Percentiles rank a stretch among this genome's conserved stretches.
phyloP scores from a whole-genome alignment of 2,113 vertebrate genomes.

The Hoplias malabaricus region DNA sequence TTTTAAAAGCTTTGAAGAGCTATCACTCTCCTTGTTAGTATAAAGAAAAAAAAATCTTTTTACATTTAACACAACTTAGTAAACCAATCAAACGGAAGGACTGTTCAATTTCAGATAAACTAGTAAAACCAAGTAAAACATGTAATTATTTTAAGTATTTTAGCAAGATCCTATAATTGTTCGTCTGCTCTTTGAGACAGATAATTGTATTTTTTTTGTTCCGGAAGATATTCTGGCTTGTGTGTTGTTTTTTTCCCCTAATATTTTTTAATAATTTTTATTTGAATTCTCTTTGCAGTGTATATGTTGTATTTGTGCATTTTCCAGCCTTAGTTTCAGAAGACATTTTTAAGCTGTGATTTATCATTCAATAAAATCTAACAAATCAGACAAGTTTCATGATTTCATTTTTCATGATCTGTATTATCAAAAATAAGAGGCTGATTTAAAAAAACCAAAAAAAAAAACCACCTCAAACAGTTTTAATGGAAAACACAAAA shows the following conservation, averaged over 20 bases:
- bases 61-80: neutral
- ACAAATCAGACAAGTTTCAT: neutral
- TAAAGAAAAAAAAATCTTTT: too few relatives aligned
- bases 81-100: neutral
- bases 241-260: neutral
- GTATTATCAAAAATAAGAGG: too few relatives aligned
- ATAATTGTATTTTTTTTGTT: neutral
- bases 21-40: neutral
- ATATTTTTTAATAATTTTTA: neutral
- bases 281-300: neutral
- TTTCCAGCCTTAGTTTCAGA: neutral
- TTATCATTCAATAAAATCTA: slow-evolving; percentile 14
- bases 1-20: too few relatives aligned
- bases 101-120: neutral
- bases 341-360: neutral
- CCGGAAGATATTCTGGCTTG: neutral
- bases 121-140: neutral
- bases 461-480: too few relatives aligned
- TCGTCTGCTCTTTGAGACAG: neutral
- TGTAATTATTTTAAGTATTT: neutral
- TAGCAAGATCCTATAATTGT: neutral
- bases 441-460: too few relatives aligned
- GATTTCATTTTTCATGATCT: neutral
- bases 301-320: neutral
- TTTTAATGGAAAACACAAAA: too few relatives aligned